phyloP scores from a whole-genome alignment of 2,888 invertebrate genomes.

The Lasioglossum figueresi region DNA sequence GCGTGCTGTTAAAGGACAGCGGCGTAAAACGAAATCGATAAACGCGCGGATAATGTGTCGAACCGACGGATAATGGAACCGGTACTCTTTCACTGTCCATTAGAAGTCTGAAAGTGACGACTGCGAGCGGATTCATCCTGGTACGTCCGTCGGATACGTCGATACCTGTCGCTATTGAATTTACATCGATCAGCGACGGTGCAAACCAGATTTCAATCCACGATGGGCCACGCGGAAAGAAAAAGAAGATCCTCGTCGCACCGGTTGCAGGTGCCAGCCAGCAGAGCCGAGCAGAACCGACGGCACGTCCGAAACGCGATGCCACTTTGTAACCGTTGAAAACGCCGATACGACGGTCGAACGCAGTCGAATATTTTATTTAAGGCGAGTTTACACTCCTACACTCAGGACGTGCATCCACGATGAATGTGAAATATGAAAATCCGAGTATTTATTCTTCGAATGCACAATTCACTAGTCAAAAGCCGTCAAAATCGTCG shows the following conservation, averaged over 20 bases:
- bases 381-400: not conserved
- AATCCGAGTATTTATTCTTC: not conserved
- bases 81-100: conserved; percentile 13
- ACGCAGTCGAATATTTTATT: conserved; percentile 61
- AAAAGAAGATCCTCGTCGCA: not conserved
- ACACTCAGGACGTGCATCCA: not conserved
- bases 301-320: not conserved
- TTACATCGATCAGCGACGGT: conserved; percentile 14
- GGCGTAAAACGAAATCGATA: conserved; percentile 47
- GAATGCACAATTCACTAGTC: not conserved
- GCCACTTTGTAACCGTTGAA: conserved; percentile 43
- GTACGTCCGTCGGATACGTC: not conserved
- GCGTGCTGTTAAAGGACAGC: conserved; percentile 41
- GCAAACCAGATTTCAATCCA: not conserved
- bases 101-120: not conserved
- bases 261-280: conserved; percentile 2
- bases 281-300: not conserved
- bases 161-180: conserved; percentile 1
- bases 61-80: not conserved
- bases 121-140: not conserved
- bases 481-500: not conserved
- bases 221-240: not conserved
- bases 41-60: conserved; percentile 11
- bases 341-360: conserved; percentile 39
- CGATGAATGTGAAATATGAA: not conserved